phyloP scores from a whole-genome alignment of 2,113 vertebrate genomes.

The Agapornis roseicollis region DNA sequence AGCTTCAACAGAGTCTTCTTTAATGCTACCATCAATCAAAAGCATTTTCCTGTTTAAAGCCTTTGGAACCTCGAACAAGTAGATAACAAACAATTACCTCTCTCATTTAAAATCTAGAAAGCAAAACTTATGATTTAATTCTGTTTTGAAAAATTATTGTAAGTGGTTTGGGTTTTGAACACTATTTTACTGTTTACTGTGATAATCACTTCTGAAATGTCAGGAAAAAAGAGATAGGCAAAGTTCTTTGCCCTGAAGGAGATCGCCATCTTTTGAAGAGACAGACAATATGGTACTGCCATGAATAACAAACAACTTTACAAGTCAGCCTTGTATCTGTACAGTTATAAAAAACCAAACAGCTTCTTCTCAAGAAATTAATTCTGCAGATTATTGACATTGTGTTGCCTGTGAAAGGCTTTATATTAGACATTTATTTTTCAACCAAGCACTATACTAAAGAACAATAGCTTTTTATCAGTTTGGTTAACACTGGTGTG shows the following conservation, averaged over 20 bases:
- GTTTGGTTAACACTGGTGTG: background rate
- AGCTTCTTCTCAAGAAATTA: conserved; percentile 17
- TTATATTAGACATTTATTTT: background rate
- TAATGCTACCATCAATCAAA: background rate
- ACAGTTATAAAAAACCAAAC: background rate
- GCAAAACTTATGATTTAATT: background rate
- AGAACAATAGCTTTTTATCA: background rate
- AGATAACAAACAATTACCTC: background rate
- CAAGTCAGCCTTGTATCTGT: background rate
- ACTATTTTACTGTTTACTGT: background rate
- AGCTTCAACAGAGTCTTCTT: background rate
- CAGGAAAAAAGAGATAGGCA: background rate
- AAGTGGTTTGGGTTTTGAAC: background rate
- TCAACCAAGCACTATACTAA: background rate
- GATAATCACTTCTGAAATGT: background rate
- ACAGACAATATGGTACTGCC: background rate
- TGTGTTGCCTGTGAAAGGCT: background rate
- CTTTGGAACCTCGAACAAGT: background rate
- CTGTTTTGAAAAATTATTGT: background rate
- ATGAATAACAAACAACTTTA: conserved; percentile 1
- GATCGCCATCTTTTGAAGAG: background rate
- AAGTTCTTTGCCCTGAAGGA: conserved; percentile 11
- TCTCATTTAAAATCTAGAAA: background rate
- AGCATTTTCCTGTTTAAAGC: background rate
- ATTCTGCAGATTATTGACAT: conserved; percentile 5